Evolutionary conservation across 1,140 invertebrate genomes (phyloP).

Genomic region (Hyles euphorbiae): DNA sequence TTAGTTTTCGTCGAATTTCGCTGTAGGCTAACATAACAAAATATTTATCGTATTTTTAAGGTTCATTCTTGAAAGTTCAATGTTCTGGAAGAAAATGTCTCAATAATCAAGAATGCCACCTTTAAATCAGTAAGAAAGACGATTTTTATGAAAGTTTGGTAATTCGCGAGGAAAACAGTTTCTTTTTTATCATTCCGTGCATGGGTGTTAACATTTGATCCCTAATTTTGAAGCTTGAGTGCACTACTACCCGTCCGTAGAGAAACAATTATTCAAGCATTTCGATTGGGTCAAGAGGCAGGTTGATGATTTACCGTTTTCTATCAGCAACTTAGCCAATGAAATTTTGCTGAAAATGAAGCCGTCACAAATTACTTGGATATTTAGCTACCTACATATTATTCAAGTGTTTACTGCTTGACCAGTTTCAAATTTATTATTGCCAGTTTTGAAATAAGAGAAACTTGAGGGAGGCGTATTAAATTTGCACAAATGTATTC

Average conservation of each 20-base stretch:
- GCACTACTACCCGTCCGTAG: constrained; percentile 40
- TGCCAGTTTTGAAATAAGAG: constrained; percentile 4
- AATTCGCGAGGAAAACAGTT: constrained; percentile 1
- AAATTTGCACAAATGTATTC: not conserved
- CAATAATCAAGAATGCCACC: not conserved
- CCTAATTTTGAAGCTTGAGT: constrained; percentile 30
- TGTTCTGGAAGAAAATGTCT: not conserved
- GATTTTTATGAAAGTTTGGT: constrained; percentile 1
- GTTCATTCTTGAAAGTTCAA: not conserved
- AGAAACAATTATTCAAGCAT: constrained; percentile 65
- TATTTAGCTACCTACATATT: constrained; percentile 12
- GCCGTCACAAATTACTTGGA: constrained; percentile 26
- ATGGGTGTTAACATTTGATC: constrained; percentile 65
- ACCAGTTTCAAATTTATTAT: not conserved
- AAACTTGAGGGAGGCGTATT: not conserved
- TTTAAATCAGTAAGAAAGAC: not conserved
- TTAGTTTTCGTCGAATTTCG: constrained; percentile 33
- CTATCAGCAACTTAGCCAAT: constrained; percentile 17
- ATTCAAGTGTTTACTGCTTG: constrained; percentile 5
- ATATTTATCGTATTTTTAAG: constrained; percentile 8
- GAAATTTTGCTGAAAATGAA: constrained; percentile 29
- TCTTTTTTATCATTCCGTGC: constrained; percentile 35
- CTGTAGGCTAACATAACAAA: constrained; percentile 39
- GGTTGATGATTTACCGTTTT: constrained; percentile 43
- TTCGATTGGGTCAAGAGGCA: constrained; percentile 52